Percentiles rank a stretch among this genome's conserved stretches.
Conservation (phyloP, 2,113 vertebrate genomes). For the Amphilophus citrinellus region DNA sequence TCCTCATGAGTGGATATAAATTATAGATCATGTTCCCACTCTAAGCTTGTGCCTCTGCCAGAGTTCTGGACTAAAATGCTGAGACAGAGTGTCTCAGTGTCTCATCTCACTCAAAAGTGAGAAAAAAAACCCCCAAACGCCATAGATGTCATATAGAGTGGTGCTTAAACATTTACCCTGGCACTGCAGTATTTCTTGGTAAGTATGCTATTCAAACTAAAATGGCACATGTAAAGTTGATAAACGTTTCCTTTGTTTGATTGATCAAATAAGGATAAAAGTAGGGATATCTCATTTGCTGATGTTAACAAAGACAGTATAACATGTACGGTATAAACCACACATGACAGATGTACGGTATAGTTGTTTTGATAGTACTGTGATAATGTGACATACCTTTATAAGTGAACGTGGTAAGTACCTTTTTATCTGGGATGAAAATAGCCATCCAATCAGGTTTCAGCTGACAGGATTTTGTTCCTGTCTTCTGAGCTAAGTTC, state of each 20-base stretch:
- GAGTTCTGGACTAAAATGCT: conserved; percentile 58
- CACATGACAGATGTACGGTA: background rate
- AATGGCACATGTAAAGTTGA: background rate
- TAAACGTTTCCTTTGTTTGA: background rate
- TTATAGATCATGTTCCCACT: conserved; percentile 73
- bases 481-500: conserved; percentile 1
- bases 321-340: background rate
- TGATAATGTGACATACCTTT: background rate
- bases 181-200: background rate
- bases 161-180: conserved; percentile 21
- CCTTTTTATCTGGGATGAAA: conserved; percentile 9
- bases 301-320: background rate
- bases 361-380: background rate
- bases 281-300: background rate
- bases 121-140: background rate
- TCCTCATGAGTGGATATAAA: conserved; percentile 66
- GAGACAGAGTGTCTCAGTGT: conserved; percentile 47
- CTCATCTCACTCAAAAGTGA: conserved; percentile 37
- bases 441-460: conserved; percentile 7
- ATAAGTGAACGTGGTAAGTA: background rate
- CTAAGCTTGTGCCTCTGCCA: conserved; percentile 51
- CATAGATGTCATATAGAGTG: conserved; percentile 27
- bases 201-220: conserved; percentile 27
- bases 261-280: background rate
- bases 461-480: background rate